These are phyloP conservation scores for Oreochromis tanganicae DNA, from an alignment of 2,113 vertebrate genomes.

Conservation along the genomic window DNA sequence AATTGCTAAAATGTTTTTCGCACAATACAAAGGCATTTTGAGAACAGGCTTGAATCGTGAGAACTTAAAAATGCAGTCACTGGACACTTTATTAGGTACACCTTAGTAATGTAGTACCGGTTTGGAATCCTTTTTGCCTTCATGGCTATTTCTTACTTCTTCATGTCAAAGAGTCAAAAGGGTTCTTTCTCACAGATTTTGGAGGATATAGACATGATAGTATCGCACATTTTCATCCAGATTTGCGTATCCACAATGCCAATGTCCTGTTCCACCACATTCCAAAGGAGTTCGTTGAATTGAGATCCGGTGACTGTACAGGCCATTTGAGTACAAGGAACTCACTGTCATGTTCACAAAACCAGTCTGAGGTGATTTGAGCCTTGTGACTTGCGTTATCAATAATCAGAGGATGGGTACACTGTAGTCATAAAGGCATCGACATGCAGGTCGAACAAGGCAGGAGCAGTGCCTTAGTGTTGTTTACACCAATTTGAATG, in stretches of 20 bases:
- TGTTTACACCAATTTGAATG: not conserved
- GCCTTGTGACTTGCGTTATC: not conserved
- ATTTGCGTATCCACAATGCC: not conserved
- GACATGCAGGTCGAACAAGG: not conserved
- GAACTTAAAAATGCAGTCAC: not conserved
- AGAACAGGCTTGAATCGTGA: not conserved
- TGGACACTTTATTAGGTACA: not conserved
- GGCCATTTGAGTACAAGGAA: not conserved
- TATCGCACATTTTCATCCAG: not conserved
- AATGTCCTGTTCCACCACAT: not conserved
- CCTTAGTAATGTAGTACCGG: not conserved
- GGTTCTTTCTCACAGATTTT: not conserved
- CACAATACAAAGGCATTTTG: not conserved
- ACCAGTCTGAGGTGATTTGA: not conserved
- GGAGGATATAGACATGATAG: not conserved
- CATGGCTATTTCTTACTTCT: not conserved
- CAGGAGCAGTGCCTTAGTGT: not conserved
- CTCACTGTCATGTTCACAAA: fast-evolving
- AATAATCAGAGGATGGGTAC: not conserved
- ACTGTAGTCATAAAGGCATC: not conserved
- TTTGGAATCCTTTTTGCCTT: not conserved
- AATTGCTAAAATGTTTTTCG: not conserved
- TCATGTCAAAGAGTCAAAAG: not conserved
- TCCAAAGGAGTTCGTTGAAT: not conserved
- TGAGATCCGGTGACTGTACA: not conserved